Base-by-base conservation (phyloP, 2,888 invertebrate genomes). In the Nudaria mundana region DNA sequence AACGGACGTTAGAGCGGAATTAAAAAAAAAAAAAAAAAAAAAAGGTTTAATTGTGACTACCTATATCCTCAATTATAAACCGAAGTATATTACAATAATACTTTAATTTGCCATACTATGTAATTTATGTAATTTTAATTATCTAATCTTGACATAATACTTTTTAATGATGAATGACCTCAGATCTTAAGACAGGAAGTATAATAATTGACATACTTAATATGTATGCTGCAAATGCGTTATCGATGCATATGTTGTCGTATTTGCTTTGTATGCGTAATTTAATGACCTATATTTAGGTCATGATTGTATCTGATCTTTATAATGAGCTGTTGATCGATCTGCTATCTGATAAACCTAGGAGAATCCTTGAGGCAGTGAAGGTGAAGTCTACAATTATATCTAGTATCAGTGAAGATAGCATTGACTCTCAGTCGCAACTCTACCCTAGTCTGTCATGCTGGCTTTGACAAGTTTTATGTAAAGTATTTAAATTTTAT, bases 131-230 rank as follows among this genome's bases (percentile, higher is more conserved):
- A n/a, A n/a, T n/a, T n/a, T n/a, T n/a, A n/a, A n/a, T n/a, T n/a
- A n/a, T n/a, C n/a, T n/a, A n/a, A n/a, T 32, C 3, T 24, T 5
- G 5, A 8, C 40, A 23, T 35, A 40, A 41, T 39, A 36, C 12
- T 30, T 30, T 12, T 40, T 51, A 52, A 48, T 56, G 22, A 41
- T 14, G 10, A 30, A 44, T 52, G 26, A 22, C 20, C 30, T 23
- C 22, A 23, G 44, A 39, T 39, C 29, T 25, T 25, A 14, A 53
- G 48, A 52, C 47, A 52, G 18, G 33, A 34, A 14, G 8, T 3
- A 5, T 8, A n/a, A 29, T 45, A 40, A 57, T 49, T 35, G 35
- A 18, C 7, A 25, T 13, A 26, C 13, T 15, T 29, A 22, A 32
- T 11, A 18, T n/a, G 16, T 16, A 14, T 11, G 14, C 13, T 44